Evolutionary conservation across 1,140 invertebrate genomes (phyloP).

Genomic region (Camponotus floridanus): DNA sequence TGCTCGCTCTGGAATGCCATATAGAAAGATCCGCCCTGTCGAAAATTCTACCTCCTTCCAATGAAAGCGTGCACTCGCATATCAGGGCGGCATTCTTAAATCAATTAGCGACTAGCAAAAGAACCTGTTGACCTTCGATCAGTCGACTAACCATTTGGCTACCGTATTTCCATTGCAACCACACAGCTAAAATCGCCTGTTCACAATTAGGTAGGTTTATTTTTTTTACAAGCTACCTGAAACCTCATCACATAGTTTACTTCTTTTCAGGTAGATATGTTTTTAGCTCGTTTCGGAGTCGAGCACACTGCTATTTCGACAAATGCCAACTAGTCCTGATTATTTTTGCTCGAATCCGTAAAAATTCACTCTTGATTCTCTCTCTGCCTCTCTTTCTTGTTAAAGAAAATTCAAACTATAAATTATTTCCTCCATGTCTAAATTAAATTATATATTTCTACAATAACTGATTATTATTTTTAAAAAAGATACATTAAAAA

Average conservation of each 20-base stretch:
- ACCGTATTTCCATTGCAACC: conserved; percentile 69
- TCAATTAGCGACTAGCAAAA: conserved; percentile 82
- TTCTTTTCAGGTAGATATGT: conserved; percentile 65
- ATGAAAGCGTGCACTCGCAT: conserved; percentile 62
- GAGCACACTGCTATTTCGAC: conserved; percentile 27
- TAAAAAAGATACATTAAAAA: not conserved
- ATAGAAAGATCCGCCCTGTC: too few species aligned
- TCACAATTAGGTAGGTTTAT: conserved; percentile 65
- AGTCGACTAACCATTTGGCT: conserved; percentile 69
- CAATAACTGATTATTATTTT: not conserved
- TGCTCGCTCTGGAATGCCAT: too few species aligned
- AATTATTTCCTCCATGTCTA: conserved; percentile 22
- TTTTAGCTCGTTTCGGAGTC: conserved; percentile 50
- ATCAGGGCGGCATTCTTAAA: conserved; percentile 78
- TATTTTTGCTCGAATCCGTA: conserved; percentile 13
- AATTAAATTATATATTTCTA: not conserved
- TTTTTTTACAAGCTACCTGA: conserved; percentile 63
- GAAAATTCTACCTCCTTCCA: too few species aligned
- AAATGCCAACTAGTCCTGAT: conserved; percentile 27
- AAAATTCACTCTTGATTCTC: conserved; percentile 42
- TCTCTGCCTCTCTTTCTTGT: not conserved
- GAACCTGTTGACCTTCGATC: conserved; percentile 82
- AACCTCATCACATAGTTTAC: conserved; percentile 46
- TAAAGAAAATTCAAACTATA: not conserved
- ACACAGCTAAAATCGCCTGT: conserved; percentile 47